Conservation (phyloP, 1,140 invertebrate genomes). For the Drosophila paulistorum region DNA sequence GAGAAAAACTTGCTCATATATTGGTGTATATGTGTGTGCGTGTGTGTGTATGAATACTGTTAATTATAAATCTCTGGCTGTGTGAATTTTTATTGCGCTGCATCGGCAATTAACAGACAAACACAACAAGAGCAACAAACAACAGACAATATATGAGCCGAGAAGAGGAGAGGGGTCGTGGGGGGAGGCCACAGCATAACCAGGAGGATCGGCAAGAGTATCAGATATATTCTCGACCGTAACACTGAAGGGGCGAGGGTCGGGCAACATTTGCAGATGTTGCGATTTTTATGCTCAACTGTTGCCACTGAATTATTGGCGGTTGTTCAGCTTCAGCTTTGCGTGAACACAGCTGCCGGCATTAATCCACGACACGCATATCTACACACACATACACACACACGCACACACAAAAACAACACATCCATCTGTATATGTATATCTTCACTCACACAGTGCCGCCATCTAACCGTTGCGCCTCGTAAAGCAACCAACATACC, state of each 20-base stretch:
- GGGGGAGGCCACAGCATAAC: background rate
- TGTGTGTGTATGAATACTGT: constrained; percentile 42
- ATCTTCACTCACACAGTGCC: background rate
- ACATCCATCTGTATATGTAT: background rate
- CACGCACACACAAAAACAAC: background rate
- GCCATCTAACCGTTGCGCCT: constrained; percentile 56
- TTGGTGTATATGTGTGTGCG: background rate
- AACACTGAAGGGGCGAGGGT: background rate
- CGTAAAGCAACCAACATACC: constrained; percentile 63
- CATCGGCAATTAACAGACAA: constrained; percentile 72
- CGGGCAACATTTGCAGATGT: constrained; percentile 54
- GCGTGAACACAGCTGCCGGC: constrained; percentile 56
- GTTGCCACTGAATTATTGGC: constrained; percentile 70
- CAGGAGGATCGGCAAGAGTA: background rate
- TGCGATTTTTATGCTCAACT: constrained; percentile 68
- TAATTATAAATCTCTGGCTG: constrained; percentile 56
- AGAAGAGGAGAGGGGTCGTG: no score
- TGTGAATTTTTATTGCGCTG: constrained; percentile 62
- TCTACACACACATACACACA: background rate
- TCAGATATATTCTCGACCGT: background rate
- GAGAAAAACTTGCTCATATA: background rate
- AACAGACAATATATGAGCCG: constrained; percentile 22
- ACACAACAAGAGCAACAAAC: constrained; percentile 68
- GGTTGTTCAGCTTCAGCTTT: constrained; percentile 49
- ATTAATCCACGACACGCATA: constrained; percentile 56